These are phyloP conservation scores for Flexamia atlantica DNA, from an alignment of 2,888 invertebrate genomes.

Conservation along the genomic window DNA sequence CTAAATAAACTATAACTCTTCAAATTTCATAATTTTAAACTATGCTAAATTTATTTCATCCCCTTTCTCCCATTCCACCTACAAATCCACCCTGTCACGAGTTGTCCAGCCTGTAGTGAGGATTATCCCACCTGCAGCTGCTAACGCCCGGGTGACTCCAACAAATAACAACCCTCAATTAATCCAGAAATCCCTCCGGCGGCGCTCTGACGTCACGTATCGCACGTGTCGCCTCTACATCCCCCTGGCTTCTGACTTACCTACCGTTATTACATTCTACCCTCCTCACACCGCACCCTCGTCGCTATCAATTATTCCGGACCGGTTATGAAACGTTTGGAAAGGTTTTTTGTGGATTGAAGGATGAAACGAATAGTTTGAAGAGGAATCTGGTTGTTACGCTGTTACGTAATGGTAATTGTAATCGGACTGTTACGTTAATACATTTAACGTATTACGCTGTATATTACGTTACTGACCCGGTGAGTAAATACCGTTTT, in stretches of 20 bases:
- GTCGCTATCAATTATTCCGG: conserved; percentile 14
- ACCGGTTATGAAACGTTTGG: conserved; percentile 20
- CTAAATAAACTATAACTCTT: too few relatives aligned
- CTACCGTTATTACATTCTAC: conserved; percentile 27
- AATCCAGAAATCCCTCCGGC: conserved; percentile 18
- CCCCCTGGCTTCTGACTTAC: conserved; percentile 10
- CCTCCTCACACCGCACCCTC: conserved; percentile 17
- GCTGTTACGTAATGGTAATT: too few relatives aligned
- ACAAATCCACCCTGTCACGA: not conserved
- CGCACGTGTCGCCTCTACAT: conserved; percentile 14
- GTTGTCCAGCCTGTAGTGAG: not conserved
- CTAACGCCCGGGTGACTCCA: not conserved
- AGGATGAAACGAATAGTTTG: too few relatives aligned
- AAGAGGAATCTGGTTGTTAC: too few relatives aligned
- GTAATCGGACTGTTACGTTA: too few relatives aligned
- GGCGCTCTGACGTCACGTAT: conserved; percentile 3
- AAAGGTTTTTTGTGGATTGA: too few relatives aligned
- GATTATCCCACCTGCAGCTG: conserved; percentile 3
- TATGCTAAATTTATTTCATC: too few relatives aligned
- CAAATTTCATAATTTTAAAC: too few relatives aligned
- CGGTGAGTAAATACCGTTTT: too few relatives aligned
- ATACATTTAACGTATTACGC: too few relatives aligned
- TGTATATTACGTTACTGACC: too few relatives aligned
- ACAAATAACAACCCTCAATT: conserved; percentile 36
- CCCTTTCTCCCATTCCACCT: too few relatives aligned